Percentiles rank a stretch among this genome's conserved stretches.
Evolutionary conservation across 1,140 invertebrate genomes (phyloP).

Genomic region (Rhagoletis pomonella): DNA sequence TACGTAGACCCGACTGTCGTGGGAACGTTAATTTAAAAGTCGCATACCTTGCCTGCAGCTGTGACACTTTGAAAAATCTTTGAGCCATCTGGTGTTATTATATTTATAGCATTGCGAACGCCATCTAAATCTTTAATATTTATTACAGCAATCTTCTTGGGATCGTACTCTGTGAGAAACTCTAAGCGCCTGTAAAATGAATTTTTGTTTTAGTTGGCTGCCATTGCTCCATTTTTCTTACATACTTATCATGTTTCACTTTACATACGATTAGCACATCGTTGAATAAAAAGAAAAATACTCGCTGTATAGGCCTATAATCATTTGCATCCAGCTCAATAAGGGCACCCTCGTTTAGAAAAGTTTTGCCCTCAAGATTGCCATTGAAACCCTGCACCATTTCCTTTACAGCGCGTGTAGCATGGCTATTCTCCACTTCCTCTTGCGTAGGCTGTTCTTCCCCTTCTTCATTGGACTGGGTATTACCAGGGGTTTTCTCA

Average conservation of each 20-base stretch:
- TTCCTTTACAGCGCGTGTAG: constrained; percentile 76
- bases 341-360: constrained; percentile 92
- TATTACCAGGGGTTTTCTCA: constrained; percentile 72
- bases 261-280: constrained; percentile 86
- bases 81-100: constrained; percentile 94
- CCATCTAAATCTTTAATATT: constrained; percentile 94
- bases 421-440: constrained; percentile 78
- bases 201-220: neutral
- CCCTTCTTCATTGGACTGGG: constrained; percentile 75
- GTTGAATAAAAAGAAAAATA: constrained; percentile 95
- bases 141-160: constrained; percentile 94
- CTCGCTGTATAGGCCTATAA: constrained; percentile 88
- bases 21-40: too few relatives aligned
- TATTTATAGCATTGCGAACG: constrained; percentile 94
- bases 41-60: constrained; percentile 82
- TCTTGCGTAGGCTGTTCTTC: constrained; percentile 65
- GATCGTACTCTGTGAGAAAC: constrained; percentile 92
- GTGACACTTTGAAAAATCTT: constrained; percentile 94
- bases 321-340: constrained; percentile 92
- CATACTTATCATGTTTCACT: constrained; percentile 73
- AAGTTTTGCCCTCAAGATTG: constrained; percentile 82
- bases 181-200: constrained; percentile 83
- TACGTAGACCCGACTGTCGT: too few relatives aligned
- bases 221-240: constrained; percentile 71
- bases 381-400: constrained; percentile 86